Evolutionary conservation across 37 sponge, comb jelly and placozoan genomes (phyloP), one percentile per base, ranked within the genome.

Genomic region (Hormiphora californensis): DNA sequence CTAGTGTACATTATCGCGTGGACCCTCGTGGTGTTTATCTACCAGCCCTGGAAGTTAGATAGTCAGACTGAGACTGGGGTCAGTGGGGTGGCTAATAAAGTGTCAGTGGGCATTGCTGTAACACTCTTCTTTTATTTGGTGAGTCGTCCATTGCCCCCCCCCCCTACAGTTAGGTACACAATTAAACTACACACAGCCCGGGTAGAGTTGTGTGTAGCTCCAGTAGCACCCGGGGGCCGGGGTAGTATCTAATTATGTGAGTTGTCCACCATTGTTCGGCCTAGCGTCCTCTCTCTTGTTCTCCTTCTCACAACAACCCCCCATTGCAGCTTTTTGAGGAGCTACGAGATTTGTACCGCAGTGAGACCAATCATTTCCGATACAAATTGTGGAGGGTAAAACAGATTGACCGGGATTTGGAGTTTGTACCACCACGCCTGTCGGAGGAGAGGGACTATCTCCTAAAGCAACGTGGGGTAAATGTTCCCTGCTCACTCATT

Each of bases 11-110:
- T 57, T 19, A 30, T 12, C 9, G 7, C 61, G 30, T 57, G 61
- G 61, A 57, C 61, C n/a, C 27, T 23, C n/a, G 61, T 57, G n/a
- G 61, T 57, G 30, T 57, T 57, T 30, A 57, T 57, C 61, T 57
- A 57, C 61, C 61, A 57, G 27, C 61, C 61, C n/a, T 57, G 61
- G 61, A 57, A 12, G n/a, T 12, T 57, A 30, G 61, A 57, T 23
- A 57, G 61, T 15, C 30, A 30, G 27, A 30, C n/a, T 4, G 27
- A 30, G 30, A 49, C 53, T 15, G 9, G 30, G 30, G 27, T 30
- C 61, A 57, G 30, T 21, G 61, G 27, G 30, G 61, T 5, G 61
- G 61, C 61, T 4, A 57, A 57, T 30, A 57, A 28, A 5, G 61
- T 12, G 7, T 57, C 61, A 5, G 61, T 57, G 61, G 7, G 61